Conservation (phyloP, 2,113 vertebrate species). For the Leuciscus idus region DNA sequence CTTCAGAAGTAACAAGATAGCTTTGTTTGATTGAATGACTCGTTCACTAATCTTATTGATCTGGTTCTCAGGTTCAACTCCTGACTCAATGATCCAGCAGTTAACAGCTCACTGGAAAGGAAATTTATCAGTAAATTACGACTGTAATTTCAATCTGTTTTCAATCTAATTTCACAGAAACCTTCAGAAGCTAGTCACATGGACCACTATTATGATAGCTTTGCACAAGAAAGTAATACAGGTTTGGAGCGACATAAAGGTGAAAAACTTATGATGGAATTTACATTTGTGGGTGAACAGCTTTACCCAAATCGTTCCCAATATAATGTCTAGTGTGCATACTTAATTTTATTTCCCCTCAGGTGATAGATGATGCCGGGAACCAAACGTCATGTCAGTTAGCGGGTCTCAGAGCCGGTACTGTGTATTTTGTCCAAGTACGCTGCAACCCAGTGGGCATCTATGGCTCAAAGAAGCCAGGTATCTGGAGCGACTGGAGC, state of each 20-base stretch:
- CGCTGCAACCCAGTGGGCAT: constrained; percentile 93
- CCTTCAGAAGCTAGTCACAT: background rate
- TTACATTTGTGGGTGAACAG: background rate
- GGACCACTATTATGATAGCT: background rate
- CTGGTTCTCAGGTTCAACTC: background rate
- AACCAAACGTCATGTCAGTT: constrained; percentile 92
- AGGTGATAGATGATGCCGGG: constrained; percentile 91
- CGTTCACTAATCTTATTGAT: background rate
- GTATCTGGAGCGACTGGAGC: constrained; percentile 96
- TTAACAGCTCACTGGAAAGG: background rate
- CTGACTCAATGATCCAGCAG: background rate
- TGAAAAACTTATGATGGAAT: background rate
- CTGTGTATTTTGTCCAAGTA: constrained; percentile 93
- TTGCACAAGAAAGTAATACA: background rate
- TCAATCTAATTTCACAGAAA: background rate
- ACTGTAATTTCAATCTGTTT: background rate
- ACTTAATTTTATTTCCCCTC: background rate
- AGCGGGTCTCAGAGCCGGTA: constrained; percentile 86
- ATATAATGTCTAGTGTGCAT: background rate
- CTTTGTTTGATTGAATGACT: background rate
- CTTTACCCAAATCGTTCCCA: background rate
- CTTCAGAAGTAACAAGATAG: background rate
- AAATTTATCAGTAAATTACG: background rate
- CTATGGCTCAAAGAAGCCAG: constrained; percentile 91
- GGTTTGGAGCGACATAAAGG: background rate